Evolutionary conservation across 2,888 invertebrate genomes (phyloP), one percentile per base, ranked within the genome.

Genomic region (Temnothorax ravouxi): DNA sequence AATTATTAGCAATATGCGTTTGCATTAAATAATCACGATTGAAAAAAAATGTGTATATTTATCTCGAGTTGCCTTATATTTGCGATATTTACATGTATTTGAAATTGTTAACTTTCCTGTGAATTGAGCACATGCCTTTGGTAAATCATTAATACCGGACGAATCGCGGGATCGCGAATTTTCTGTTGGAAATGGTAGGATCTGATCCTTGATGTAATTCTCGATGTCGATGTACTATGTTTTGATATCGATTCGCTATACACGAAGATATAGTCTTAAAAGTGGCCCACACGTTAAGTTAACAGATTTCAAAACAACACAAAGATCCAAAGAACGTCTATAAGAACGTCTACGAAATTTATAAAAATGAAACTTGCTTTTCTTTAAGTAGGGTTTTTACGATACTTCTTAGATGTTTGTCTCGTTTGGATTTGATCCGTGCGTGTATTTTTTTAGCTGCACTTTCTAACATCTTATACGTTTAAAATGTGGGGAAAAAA

Each of bases 71-170:
- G 50, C 18, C 18, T 2, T 38, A 25, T 56, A 72, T 56, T 41
- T 72, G 38, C 9, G 15, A 72, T 56, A 54, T 38, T 21, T 41
- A 18, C 41, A 72, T 25, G 18, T 41, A 72, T 15, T 41, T 3
- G 18, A 18, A 72, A 56, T 3, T 54, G 4, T 21, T 34, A 9
- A 47, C 21, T 54, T 54, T 41, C 9, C 5, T 66, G 13, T 4
- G 25, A 11, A 29, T 66, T 29, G 54, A 66, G 76, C 66, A 76
- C 25, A 54, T 44, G 25, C 13, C 54, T 66, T 77, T 77, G 76
- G 76, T 76, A 64, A 76, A 77, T 74, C 2, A 44, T 29, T 29
- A 54, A 64, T 41, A 54, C 9, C n/a, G 21, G n/a, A 64, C 9
- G 25, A 52, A 66, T 64, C 2, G 54, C n/a, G 52, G 11, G 21